A percentile compares a stretch with the other conserved stretches of the same genome.
phyloP scores from a whole-genome alignment of 2,113 vertebrate species.

The Boleophthalmus pectinirostris region DNA sequence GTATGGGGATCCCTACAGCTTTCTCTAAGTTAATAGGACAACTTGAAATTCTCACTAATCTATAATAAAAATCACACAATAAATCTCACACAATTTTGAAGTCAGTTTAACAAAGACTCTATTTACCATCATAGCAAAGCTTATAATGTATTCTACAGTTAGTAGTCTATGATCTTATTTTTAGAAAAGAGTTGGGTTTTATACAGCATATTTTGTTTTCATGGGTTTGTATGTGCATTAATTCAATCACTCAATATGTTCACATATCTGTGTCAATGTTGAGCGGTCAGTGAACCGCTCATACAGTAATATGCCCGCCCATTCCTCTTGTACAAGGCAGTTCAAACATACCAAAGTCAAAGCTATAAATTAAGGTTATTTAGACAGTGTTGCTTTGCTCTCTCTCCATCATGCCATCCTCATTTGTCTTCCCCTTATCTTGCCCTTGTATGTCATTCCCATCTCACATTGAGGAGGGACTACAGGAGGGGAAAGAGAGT shows the following conservation, averaged over 20 bases:
- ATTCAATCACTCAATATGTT: too few species aligned
- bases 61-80: not conserved
- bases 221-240: too few species aligned
- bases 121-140: too few species aligned
- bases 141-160: too few species aligned
- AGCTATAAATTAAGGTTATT: not conserved
- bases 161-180: too few species aligned
- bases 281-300: not conserved
- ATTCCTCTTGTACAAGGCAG: not conserved
- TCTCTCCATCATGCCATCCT: conserved; percentile 26
- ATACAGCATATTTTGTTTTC: too few species aligned
- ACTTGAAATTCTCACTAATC: not conserved
- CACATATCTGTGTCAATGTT: too few species aligned
- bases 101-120: too few species aligned
- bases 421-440: conserved; percentile 43
- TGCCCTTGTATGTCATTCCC: conserved; percentile 31
- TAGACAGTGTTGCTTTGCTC: conserved; percentile 7
- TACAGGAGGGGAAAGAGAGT: conserved; percentile 40
- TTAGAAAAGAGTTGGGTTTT: too few species aligned
- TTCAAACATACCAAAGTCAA: not conserved
- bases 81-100: too few species aligned
- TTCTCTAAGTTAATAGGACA: not conserved
- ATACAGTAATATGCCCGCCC: not conserved
- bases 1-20: not conserved
- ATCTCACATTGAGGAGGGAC: conserved; percentile 35